These are phyloP conservation scores for Agrotis ipsilon DNA, from an alignment of 2,888 invertebrate species.

Conservation along the genomic window DNA sequence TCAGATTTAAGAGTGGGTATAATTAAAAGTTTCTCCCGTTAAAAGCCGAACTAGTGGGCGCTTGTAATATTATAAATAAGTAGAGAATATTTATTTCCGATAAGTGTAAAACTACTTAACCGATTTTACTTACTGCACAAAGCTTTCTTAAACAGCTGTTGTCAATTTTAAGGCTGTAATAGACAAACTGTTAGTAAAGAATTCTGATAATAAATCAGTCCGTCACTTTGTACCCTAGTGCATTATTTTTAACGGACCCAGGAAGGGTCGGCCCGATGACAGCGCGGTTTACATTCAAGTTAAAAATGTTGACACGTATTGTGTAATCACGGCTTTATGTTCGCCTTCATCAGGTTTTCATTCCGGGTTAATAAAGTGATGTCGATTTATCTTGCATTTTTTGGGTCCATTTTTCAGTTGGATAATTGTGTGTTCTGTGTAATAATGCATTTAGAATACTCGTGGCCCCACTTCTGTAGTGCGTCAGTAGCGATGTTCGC, in stretches of 20 bases:
- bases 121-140: too few species aligned
- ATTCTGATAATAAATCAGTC: slow-evolving; percentile 45
- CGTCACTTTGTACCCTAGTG: slow-evolving; percentile 1
- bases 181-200: slow-evolving; percentile 8
- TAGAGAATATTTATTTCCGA: too few species aligned
- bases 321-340: slow-evolving; percentile 38
- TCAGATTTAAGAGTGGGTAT: too few species aligned
- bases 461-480: too few species aligned
- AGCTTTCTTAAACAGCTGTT: too few species aligned
- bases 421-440: too few species aligned
- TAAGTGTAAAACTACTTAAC: too few species aligned
- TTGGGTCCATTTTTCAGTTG: neutral
- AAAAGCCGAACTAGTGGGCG: too few species aligned
- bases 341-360: slow-evolving; percentile 29
- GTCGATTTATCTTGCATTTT: slow-evolving; percentile 15
- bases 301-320: slow-evolving; percentile 55
- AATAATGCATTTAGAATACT: too few species aligned
- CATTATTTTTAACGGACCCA: slow-evolving; percentile 52
- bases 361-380: slow-evolving; percentile 25
- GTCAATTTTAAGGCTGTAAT: neutral
- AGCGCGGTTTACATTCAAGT: slow-evolving; percentile 53
- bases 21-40: too few species aligned
- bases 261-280: slow-evolving; percentile 48
- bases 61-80: too few species aligned
- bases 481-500: too few species aligned